These are phyloP conservation scores for Ypsolopha scabrella DNA, from an alignment of 2,888 invertebrate species.

Conservation along the genomic window DNA sequence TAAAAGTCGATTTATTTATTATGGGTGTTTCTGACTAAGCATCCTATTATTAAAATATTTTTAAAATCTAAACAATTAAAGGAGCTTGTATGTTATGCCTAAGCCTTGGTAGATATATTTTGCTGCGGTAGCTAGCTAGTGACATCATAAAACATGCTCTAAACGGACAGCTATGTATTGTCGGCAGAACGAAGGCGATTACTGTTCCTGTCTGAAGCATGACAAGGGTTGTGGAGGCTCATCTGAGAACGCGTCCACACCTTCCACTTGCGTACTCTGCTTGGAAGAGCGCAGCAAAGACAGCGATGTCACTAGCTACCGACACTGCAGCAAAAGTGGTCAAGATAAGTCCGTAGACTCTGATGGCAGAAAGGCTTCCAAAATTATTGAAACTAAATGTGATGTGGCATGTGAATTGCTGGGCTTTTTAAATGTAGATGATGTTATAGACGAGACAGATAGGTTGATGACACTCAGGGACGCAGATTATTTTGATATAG, in stretches of 20 bases:
- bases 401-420: conserved; percentile 33
- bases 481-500: conserved; percentile 45
- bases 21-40: too few species aligned
- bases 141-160: too few species aligned
- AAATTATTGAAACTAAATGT: conserved; percentile 15
- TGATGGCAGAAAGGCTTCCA: background rate
- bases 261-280: conserved; percentile 50
- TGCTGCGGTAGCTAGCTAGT: too few species aligned
- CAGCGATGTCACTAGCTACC: background rate
- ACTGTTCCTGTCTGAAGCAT: background rate
- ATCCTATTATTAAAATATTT: too few species aligned
- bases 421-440: conserved; percentile 31
- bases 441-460: conserved; percentile 44
- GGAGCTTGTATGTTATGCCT: too few species aligned
- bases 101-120: too few species aligned
- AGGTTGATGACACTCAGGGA: conserved; percentile 42
- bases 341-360: too few species aligned
- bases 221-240: background rate
- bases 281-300: conserved; percentile 24
- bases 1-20: too few species aligned
- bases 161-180: background rate
- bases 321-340: background rate
- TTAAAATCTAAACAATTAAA: too few species aligned
- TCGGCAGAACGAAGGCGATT: background rate
- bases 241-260: conserved; percentile 39